Evolutionary conservation across 1,140 invertebrate genomes (phyloP), one percentile per base, ranked within the genome.

Genomic region (Frieseomelitta varia): DNA sequence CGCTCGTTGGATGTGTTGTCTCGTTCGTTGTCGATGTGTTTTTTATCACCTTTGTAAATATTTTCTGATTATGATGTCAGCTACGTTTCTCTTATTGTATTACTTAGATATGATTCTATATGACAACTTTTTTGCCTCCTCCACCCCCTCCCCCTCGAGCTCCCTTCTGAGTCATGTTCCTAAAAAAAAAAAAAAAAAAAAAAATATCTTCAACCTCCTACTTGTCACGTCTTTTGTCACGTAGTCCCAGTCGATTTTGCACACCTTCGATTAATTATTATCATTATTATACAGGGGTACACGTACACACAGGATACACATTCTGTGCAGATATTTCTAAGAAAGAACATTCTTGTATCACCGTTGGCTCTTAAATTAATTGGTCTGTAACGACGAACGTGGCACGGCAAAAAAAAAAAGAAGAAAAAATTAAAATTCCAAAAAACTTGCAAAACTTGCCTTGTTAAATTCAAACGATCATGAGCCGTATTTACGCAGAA

Each of bases 21-120:
- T 94, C 94, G 94, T 95, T 95, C 93, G 94, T 95, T 95, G 92
- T 95, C 94, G 92, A 94, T 95, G 94, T 95, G 90, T 94, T 94
- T 94, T 93, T 93, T 91, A 94, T 92, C 93, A 94, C 90, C 92
- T 93, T 88, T 94, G 92, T 94, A 93, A 88, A 94, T 94, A 94
- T 93, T 92, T 91, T 92, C 90, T 93, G 88, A 93, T 93, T 94
- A 94, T 93, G 86, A 92, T 94, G 93, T 94, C 90, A 94, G 87
- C 93, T 93, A 90, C 81, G 80, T 90, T 92, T 91, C 90, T 92
- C 92, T 93, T 93, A 92, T 90, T 93, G 90, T 88, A 93, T 92
- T 93, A 93, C 89, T 90, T 94, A 94, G 93, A 94, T 89, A 92
- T 93, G 91, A 93, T 91, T 92, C 85, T 88, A 89, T 92, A 92